Evolutionary conservation across 2,113 vertebrate genomes (phyloP).

Genomic region (Aegithalos caudatus): DNA sequence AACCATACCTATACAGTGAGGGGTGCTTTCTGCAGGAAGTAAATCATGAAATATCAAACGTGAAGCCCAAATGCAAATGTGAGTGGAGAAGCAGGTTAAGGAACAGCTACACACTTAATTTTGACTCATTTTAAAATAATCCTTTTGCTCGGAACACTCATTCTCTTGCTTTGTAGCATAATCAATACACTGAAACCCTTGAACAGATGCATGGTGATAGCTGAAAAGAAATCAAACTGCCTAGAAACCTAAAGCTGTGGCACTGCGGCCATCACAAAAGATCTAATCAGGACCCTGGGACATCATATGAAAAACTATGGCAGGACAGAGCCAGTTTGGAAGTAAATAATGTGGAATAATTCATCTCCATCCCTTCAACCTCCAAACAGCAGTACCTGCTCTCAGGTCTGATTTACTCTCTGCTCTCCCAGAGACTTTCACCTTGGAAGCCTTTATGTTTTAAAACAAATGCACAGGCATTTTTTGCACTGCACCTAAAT

Average conservation of each 20-base stretch:
- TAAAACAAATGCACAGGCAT: not conserved
- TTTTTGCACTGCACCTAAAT: not conserved
- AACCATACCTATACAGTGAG: fast-evolving
- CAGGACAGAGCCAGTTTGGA: not conserved
- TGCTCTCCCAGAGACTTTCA: not conserved
- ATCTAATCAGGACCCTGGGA: not conserved
- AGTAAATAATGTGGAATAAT: not conserved
- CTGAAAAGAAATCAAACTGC: not conserved
- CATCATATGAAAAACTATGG: not conserved
- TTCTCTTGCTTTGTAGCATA: not conserved
- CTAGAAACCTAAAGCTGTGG: not conserved
- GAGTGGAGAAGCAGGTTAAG: not conserved
- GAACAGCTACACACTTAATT: not conserved
- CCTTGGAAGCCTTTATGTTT: not conserved
- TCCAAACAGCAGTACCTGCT: not conserved
- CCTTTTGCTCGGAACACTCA: not conserved
- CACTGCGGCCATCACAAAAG: not conserved
- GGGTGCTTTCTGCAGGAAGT: not conserved
- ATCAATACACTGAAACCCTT: not conserved
- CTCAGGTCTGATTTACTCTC: not conserved
- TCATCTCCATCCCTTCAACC: not conserved
- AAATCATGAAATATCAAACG: not conserved
- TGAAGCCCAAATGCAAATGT: not conserved
- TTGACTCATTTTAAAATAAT: not conserved
- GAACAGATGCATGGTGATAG: not conserved